A percentile compares a stretch with the other conserved stretches of the same genome.
phyloP scores from a whole-genome alignment of 2,888 invertebrate species.

The Beris chalybata region DNA sequence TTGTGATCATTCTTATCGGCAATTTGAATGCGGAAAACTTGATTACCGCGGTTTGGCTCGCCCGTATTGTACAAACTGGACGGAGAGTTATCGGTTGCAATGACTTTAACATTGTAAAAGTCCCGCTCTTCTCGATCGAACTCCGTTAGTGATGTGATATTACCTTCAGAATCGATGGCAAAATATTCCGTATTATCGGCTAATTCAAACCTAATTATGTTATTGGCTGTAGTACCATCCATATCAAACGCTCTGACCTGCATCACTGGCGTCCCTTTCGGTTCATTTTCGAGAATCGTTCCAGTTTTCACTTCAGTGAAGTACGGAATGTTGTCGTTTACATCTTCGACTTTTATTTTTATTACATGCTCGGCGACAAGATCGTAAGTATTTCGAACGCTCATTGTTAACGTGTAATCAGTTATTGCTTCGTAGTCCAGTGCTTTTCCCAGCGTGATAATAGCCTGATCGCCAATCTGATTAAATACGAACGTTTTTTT shows the following conservation, averaged over 20 bases:
- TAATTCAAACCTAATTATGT: conserved; percentile 78
- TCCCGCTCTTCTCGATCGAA: conserved; percentile 87
- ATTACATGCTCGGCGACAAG: conserved; percentile 78
- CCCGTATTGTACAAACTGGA: conserved; percentile 70
- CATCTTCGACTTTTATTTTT: conserved; percentile 79
- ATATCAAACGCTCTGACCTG: conserved; percentile 81
- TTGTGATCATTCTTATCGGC: conserved; percentile 96
- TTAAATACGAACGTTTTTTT: conserved; percentile 72
- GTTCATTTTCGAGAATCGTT: conserved; percentile 83
- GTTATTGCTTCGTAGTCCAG: conserved; percentile 85
- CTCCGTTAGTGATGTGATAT: conserved; percentile 76
- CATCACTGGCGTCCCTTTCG: conserved; percentile 81
- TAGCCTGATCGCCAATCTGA: conserved; percentile 70
- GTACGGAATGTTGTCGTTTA: conserved; percentile 87
- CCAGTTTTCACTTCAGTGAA: conserved; percentile 82
- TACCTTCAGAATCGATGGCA: conserved; percentile 80
- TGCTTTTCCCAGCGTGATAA: conserved; percentile 73
- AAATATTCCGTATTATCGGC: conserved; percentile 73
- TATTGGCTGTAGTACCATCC: conserved; percentile 81
- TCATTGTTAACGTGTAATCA: conserved; percentile 80
- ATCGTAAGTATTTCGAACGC: conserved; percentile 78
- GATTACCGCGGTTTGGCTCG: conserved; percentile 74
- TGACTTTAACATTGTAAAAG: conserved; percentile 86
- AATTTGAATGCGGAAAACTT: conserved; percentile 86
- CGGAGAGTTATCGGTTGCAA: conserved; percentile 86